These are phyloP conservation scores for Daubentonia madagascariensis DNA, from an alignment of 2,113 vertebrate species.

Conservation along the genomic window DNA sequence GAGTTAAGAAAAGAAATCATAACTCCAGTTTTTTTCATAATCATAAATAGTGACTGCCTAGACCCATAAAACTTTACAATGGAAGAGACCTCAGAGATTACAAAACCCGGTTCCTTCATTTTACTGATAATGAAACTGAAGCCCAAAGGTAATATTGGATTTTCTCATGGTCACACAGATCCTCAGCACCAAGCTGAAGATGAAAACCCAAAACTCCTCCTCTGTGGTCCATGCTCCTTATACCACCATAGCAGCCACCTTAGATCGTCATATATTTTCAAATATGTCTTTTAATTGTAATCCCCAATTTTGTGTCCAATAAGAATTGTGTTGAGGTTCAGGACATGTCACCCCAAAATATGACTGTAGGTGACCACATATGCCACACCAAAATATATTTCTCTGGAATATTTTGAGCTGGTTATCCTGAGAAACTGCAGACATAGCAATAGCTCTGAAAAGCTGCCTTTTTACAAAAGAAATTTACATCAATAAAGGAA, in stretches of 20 bases:
- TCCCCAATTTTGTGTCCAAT: neutral
- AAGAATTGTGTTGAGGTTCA: neutral
- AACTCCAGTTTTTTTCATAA: slow-evolving; percentile 15
- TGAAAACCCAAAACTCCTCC: neutral
- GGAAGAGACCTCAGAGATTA: slow-evolving; percentile 22
- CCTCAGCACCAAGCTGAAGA: neutral
- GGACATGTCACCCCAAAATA: neutral
- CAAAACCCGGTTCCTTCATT: neutral
- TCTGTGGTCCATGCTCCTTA: neutral
- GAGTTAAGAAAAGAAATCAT: slow-evolving; percentile 24
- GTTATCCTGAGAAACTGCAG: neutral
- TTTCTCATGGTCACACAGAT: neutral
- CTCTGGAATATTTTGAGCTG: neutral
- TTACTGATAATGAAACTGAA: neutral
- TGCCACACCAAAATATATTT: neutral
- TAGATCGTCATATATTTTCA: neutral
- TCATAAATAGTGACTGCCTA: neutral
- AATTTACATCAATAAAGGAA: neutral
- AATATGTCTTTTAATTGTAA: neutral
- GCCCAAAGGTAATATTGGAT: neutral
- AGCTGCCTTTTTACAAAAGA: neutral
- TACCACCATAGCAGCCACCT: neutral
- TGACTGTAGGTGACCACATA: neutral
- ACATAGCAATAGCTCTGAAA: neutral
- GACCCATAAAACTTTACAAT: neutral